Percentiles rank a stretch among this genome's conserved stretches.
These are phyloP conservation scores for Acronicta psi DNA, from an alignment of 2,888 invertebrate genomes.

Conservation along the genomic window DNA sequence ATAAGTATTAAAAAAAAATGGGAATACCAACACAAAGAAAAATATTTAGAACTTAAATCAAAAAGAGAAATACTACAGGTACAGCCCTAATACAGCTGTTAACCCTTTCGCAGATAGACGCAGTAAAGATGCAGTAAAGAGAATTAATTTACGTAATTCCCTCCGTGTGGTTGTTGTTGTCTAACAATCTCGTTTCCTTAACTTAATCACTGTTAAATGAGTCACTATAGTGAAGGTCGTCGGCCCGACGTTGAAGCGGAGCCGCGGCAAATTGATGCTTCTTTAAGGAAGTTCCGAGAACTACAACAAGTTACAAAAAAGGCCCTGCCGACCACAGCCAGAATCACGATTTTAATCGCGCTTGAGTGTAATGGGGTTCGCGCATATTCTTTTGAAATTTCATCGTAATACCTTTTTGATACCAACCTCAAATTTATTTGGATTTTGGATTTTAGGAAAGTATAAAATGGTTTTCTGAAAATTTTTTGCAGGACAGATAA, in stretches of 20 bases:
- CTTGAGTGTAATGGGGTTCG: constrained; percentile 55
- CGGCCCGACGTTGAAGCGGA: constrained; percentile 66
- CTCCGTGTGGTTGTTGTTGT: constrained; percentile 42
- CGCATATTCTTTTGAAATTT: constrained; percentile 38
- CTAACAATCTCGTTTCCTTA: constrained; percentile 62
- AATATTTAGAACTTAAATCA: neutral
- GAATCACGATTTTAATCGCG: constrained; percentile 65
- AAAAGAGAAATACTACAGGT: neutral
- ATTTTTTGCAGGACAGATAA: too few species aligned
- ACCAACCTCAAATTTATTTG: constrained; percentile 14
- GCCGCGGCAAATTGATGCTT: constrained; percentile 70
- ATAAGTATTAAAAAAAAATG: neutral
- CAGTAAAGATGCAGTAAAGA: constrained; percentile 11
- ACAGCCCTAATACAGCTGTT: neutral
- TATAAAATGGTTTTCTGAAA: neutral
- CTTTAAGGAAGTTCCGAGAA: constrained; percentile 73
- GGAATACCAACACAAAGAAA: neutral
- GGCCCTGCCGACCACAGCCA: constrained; percentile 57
- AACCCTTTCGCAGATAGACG: neutral
- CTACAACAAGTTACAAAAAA: constrained; percentile 65
- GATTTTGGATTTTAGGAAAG: neutral
- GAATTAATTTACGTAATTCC: constrained; percentile 45
- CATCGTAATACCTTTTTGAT: constrained; percentile 33
- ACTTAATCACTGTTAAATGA: constrained; percentile 67
- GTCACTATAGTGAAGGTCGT: constrained; percentile 70